These are phyloP conservation scores for Hirtodrosophila histrioides DNA, from an alignment of 2,888 invertebrate genomes.

Conservation along the genomic window DNA sequence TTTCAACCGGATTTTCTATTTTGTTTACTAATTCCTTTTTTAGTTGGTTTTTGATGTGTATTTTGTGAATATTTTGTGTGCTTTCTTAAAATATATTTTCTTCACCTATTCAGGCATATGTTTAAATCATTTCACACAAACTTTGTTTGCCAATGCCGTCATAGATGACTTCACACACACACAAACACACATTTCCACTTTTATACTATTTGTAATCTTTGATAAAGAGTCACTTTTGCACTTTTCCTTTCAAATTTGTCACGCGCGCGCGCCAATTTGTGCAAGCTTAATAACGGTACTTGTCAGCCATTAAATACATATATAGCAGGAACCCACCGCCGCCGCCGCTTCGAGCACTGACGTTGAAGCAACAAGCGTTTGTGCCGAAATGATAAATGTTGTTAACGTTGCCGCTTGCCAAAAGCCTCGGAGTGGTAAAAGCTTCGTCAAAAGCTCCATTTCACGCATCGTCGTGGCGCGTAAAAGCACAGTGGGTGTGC, in stretches of 20 bases:
- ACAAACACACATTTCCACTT: constrained; percentile 2
- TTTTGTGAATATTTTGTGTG: no score
- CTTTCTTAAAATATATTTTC: neutral
- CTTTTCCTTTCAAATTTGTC: constrained; percentile 8
- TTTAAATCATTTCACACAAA: neutral
- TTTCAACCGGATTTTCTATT: no score
- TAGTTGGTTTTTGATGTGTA: no score
- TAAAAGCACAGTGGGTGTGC: constrained; percentile 15
- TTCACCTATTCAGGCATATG: constrained; percentile 1
- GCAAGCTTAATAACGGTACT: constrained; percentile 23
- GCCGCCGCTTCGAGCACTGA: constrained; percentile 9
- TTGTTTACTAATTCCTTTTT: no score
- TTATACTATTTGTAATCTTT: neutral
- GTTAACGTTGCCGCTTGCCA: constrained; percentile 33
- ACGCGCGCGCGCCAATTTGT: constrained; percentile 31
- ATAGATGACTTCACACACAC: constrained; percentile 14
- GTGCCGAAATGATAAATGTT: constrained; percentile 66
- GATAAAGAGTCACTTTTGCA: constrained; percentile 2
- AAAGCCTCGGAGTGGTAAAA: constrained; percentile 22
- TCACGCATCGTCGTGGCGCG: constrained; percentile 10
- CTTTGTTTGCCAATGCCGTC: constrained; percentile 17
- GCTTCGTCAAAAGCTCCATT: constrained; percentile 16
- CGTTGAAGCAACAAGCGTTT: constrained; percentile 72
- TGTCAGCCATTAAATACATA: neutral
- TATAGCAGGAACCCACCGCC: neutral